These are phyloP conservation scores for Conus betulinus DNA, from an alignment of 1,140 invertebrate species.

Conservation along the genomic window DNA sequence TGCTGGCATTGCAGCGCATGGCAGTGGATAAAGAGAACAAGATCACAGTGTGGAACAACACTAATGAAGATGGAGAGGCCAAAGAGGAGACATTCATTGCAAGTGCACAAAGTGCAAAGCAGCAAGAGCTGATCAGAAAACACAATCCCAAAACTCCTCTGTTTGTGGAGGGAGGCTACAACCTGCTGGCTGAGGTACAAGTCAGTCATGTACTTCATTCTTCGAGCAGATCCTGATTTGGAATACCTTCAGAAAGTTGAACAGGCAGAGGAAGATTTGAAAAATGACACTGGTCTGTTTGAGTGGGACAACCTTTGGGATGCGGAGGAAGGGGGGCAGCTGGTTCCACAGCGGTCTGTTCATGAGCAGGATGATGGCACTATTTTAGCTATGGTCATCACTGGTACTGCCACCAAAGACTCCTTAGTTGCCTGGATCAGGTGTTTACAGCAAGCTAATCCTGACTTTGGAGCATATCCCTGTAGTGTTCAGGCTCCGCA, in stretches of 20 bases:
- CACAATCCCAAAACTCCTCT: conserved; percentile 84
- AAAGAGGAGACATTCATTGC: conserved; percentile 96
- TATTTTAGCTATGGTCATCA: conserved; percentile 90
- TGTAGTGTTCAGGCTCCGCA: conserved; percentile 84
- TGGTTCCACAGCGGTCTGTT: conserved; percentile 79
- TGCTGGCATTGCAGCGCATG: conserved; percentile 90
- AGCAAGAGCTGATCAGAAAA: conserved; percentile 84
- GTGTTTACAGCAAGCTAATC: conserved; percentile 87
- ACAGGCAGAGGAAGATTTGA: conserved; percentile 50
- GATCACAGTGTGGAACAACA: conserved; percentile 83
- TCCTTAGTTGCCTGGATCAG: conserved; percentile 95
- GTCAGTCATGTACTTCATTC: conserved; percentile 89
- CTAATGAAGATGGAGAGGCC: conserved; percentile 64
- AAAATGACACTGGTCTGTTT: conserved; percentile 52
- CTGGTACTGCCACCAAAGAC: conserved; percentile 84
- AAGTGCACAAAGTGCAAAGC: conserved; percentile 88
- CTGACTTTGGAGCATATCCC: conserved; percentile 84
- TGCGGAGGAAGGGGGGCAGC: conserved; percentile 56
- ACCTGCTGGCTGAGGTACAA: conserved; percentile 86
- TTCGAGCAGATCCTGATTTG: conserved; percentile 82
- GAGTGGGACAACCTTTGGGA: conserved; percentile 58
- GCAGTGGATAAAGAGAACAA: conserved; percentile 87
- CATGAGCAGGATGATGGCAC: conserved; percentile 97
- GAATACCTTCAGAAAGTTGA: conserved; percentile 72
- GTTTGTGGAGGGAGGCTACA: conserved; percentile 91